Conservation (phyloP, 2,113 vertebrate species). For the Marcusenius ussheri region DNA sequence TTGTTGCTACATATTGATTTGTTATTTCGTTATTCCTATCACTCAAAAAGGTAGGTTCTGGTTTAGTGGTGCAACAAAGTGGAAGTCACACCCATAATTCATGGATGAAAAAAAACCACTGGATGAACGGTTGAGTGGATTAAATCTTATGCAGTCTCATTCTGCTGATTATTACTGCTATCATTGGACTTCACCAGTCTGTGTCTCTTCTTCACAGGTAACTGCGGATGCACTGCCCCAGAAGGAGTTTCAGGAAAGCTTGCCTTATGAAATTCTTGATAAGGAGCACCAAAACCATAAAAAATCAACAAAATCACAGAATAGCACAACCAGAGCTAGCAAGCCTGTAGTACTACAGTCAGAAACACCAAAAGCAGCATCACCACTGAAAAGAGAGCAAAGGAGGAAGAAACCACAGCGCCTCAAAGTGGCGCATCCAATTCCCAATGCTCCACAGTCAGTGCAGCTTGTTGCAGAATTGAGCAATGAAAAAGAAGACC, state of each 20-base stretch:
- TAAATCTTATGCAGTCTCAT: neutral
- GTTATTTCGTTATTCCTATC: too few relatives aligned
- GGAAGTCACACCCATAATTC: neutral
- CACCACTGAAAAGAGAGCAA: neutral
- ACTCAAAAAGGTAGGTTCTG: too few relatives aligned
- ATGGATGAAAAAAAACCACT: neutral
- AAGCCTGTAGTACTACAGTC: neutral
- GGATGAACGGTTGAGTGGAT: too few relatives aligned
- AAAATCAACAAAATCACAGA: neutral
- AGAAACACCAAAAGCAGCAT: neutral
- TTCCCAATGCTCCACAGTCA: fast-evolving
- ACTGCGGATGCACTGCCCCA: neutral
- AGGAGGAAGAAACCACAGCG: neutral
- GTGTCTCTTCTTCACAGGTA: neutral
- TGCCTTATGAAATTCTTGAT: neutral
- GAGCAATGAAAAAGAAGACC: neutral
- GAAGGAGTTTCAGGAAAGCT: neutral
- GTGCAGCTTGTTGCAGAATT: neutral
- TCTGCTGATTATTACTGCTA: neutral
- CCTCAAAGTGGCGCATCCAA: neutral
- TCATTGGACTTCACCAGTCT: neutral
- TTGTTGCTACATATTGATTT: neutral
- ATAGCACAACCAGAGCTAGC: neutral
- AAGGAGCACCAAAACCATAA: neutral
- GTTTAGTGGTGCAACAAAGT: neutral